phyloP scores from a whole-genome alignment of 35 echinoderm and acorn worm species.

The Anneissia japonica region DNA sequence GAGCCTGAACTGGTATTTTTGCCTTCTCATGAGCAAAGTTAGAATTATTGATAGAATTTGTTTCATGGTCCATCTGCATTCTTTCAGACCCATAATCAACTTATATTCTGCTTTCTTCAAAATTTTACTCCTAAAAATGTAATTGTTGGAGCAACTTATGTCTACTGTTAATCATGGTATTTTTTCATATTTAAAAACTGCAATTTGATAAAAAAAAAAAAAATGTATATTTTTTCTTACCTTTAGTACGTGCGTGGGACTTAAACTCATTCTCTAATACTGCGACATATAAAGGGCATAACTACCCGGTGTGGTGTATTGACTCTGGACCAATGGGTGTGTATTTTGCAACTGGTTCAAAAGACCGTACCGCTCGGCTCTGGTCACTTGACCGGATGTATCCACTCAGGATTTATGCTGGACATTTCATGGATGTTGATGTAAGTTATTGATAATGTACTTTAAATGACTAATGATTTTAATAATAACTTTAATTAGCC shows the following conservation, averaged over 20 bases:
- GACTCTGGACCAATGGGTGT: constrained; percentile 64
- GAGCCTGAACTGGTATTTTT: no score
- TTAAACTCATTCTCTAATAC: constrained; percentile 54
- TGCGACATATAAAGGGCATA: constrained; percentile 75
- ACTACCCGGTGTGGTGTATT: constrained; percentile 88
- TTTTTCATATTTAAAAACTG: no score
- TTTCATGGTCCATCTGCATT: no score
- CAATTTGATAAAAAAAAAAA: no score
- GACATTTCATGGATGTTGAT: constrained; percentile 96
- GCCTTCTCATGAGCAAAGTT: no score
- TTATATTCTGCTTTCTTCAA: no score
- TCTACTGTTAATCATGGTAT: no score
- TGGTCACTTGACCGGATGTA: constrained; percentile 75
- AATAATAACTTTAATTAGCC: neutral
- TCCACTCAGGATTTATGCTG: constrained; percentile 72
- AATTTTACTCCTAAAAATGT: no score
- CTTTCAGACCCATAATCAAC: no score
- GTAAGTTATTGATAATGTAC: constrained; percentile 36
- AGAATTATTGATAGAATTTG: no score
- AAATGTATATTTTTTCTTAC: neutral
- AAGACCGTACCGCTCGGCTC: constrained; percentile 81
- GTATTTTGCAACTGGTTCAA: constrained; percentile 79
- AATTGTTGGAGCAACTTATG: no score
- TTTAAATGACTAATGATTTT: neutral
- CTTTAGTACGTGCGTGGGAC: constrained; percentile 70